Evolutionary conservation across 2,888 invertebrate genomes (phyloP).

Genomic region (Tenodera sinensis): DNA sequence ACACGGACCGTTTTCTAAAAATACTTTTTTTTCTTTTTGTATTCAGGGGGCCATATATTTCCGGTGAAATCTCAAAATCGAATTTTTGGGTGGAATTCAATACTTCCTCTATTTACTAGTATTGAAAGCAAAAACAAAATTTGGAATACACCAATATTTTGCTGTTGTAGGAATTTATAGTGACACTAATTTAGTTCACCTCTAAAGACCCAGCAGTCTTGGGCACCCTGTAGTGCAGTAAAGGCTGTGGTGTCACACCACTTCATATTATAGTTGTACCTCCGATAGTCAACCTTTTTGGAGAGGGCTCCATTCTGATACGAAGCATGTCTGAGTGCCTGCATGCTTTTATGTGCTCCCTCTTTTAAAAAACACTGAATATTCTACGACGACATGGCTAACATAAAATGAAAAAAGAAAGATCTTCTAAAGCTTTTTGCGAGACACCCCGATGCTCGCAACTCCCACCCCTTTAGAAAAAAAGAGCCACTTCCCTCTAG

Average conservation of each 20-base stretch:
- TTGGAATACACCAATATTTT: too few species aligned
- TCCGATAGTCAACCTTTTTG: background rate
- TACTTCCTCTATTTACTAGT: too few species aligned
- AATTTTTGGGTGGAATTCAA: too few species aligned
- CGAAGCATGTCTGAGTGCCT: background rate
- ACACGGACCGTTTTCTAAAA: too few species aligned
- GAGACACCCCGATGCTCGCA: background rate
- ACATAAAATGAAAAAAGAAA: background rate
- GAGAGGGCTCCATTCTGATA: background rate
- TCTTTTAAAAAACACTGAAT: background rate
- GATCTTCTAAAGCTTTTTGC: background rate
- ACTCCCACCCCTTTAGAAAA: background rate
- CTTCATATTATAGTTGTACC: background rate
- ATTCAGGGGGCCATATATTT: too few species aligned
- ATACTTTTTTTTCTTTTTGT: too few species aligned
- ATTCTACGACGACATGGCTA: background rate
- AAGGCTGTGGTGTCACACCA: background rate
- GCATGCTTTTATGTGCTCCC: background rate
- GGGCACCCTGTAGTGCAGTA: background rate
- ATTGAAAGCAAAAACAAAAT: too few species aligned
- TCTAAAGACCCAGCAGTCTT: background rate
- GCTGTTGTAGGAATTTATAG: too few species aligned
- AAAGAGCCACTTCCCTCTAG: background rate
- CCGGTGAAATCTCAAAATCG: too few species aligned
- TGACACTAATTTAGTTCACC: too few species aligned